A percentile compares a stretch with the other conserved stretches of the same genome.
phyloP scores from a whole-genome alignment of 2,888 invertebrate species.

The Volucella inanis region DNA sequence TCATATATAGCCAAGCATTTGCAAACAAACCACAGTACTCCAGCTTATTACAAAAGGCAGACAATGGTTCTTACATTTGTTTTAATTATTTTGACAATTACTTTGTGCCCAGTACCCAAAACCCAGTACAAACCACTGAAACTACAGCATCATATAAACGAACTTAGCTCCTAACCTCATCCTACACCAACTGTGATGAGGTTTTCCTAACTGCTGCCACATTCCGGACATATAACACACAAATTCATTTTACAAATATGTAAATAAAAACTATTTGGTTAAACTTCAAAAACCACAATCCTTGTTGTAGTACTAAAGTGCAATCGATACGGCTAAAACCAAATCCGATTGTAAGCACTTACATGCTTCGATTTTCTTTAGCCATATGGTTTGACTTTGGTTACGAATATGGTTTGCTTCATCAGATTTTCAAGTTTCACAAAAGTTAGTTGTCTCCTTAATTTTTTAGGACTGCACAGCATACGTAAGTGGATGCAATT shows the following conservation, averaged over 20 bases:
- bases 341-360: neutral
- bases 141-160: neutral
- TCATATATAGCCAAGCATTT: too few species aligned
- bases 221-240: neutral
- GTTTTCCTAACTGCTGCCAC: too few species aligned
- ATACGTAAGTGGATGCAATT: neutral
- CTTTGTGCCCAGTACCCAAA: too few species aligned
- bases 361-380: neutral
- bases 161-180: neutral
- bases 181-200: neutral
- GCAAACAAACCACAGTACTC: too few species aligned
- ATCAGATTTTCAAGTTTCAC: neutral
- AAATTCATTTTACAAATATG: slow-evolving; percentile 13
- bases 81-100: too few species aligned
- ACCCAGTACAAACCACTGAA: neutral
- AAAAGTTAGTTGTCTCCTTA: neutral
- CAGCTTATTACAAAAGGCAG: too few species aligned
- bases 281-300: neutral
- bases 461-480: neutral
- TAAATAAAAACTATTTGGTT: neutral
- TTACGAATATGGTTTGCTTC: neutral
- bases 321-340: neutral
- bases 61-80: too few species aligned
- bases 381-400: neutral
- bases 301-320: neutral